Percentiles rank a stretch among this genome's conserved stretches.
phyloP scores from a whole-genome alignment of 2,113 vertebrate species.

The Petromus typicus region DNA sequence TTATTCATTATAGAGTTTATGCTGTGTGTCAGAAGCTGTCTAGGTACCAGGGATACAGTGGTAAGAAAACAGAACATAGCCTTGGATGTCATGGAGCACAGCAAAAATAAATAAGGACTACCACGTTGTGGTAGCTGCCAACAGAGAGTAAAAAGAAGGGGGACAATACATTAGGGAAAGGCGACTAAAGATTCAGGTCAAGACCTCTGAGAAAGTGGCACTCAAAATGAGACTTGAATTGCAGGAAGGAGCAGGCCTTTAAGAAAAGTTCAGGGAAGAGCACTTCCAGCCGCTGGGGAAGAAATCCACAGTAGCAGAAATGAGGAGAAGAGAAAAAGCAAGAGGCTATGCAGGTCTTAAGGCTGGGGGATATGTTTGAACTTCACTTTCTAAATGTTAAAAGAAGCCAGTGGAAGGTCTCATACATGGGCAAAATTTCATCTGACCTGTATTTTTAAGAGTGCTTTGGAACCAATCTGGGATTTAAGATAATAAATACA shows the following conservation, averaged over 20 bases:
- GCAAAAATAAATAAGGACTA: background rate
- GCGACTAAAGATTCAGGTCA: background rate
- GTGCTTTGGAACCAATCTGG: conserved; percentile 18
- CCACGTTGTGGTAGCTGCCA: background rate
- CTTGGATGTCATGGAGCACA: background rate
- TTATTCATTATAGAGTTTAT: conserved; percentile 38
- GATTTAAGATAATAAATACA: conserved; percentile 21
- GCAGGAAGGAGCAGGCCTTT: background rate
- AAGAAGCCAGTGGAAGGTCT: background rate
- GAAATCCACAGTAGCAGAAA: background rate
- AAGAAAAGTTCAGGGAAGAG: background rate
- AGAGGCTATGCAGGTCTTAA: background rate
- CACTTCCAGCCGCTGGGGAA: background rate
- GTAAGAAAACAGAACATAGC: conserved; percentile 5
- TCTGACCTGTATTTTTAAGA: conserved; percentile 18
- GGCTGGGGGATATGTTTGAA: background rate
- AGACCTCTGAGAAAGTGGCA: background rate
- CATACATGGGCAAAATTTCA: background rate
- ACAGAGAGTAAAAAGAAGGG: background rate
- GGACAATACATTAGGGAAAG: background rate
- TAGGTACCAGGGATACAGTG: background rate
- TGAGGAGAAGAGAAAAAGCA: background rate
- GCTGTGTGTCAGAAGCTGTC: conserved; percentile 40
- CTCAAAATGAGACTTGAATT: background rate
- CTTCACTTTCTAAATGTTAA: conserved; percentile 25